These are phyloP conservation scores for Nematolebias whitei DNA, from an alignment of 2,113 vertebrate genomes.

Conservation along the genomic window DNA sequence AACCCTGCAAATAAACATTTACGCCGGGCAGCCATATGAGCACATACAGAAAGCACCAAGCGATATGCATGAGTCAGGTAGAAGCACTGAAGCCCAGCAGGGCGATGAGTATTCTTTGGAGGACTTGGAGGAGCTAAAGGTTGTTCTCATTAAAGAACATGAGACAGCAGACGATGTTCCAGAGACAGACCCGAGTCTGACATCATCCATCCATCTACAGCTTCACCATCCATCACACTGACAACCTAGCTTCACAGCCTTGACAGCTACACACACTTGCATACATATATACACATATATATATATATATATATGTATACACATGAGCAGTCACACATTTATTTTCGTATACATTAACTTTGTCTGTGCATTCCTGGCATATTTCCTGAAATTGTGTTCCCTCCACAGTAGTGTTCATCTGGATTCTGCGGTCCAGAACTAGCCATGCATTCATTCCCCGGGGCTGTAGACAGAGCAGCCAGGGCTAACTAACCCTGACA, in stretches of 20 bases:
- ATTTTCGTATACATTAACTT: slow-evolving; percentile 14
- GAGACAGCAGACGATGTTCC: slow-evolving; percentile 32
- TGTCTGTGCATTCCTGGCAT: slow-evolving; percentile 35
- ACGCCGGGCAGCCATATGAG: slow-evolving; percentile 4
- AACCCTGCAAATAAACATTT: slow-evolving; percentile 25
- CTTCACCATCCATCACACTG: slow-evolving; percentile 47
- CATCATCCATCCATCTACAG: slow-evolving; percentile 56
- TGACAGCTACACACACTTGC: slow-evolving; percentile 18
- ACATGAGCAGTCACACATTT: slow-evolving; percentile 17
- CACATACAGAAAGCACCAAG: neutral
- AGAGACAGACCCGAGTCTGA: slow-evolving; percentile 26
- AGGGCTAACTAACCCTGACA: slow-evolving; percentile 70
- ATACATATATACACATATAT: neutral
- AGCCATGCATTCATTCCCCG: slow-evolving; percentile 63
- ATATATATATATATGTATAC: neutral
- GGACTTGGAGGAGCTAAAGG: slow-evolving; percentile 42
- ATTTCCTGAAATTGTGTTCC: slow-evolving; percentile 44
- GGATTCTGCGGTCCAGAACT: slow-evolving; percentile 50
- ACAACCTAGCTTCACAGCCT: slow-evolving; percentile 21
- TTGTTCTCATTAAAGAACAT: slow-evolving; percentile 59
- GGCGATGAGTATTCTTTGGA: slow-evolving; percentile 51
- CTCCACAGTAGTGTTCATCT: slow-evolving; percentile 54
- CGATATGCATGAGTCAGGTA: neutral
- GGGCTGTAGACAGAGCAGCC: slow-evolving; percentile 61
- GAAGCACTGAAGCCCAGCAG: neutral